Conservation (phyloP, 1,140 invertebrate genomes). For the Monochamus saltuarius region DNA sequence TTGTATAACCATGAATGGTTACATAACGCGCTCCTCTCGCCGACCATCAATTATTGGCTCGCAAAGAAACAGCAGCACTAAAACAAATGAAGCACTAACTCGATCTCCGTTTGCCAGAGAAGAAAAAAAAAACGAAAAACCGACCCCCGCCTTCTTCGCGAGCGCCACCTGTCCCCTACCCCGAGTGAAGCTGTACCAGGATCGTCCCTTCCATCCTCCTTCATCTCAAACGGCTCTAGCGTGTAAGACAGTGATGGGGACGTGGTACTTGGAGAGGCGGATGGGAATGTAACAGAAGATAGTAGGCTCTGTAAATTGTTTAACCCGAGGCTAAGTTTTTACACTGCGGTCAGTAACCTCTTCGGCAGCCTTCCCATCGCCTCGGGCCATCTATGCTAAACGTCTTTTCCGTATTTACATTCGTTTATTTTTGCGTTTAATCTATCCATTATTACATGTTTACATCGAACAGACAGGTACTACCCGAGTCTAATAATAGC, state of each 20-base stretch:
- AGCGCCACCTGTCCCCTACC: slow-evolving; percentile 16
- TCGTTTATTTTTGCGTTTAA: slow-evolving; percentile 4
- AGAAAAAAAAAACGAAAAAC: no score
- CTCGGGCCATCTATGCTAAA: slow-evolving; percentile 6
- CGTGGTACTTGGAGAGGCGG: neutral
- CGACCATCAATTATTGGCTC: no score
- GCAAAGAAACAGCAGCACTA: no score
- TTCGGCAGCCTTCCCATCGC: neutral
- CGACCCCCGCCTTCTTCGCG: no score
- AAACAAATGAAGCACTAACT: no score
- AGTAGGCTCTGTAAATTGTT: slow-evolving; percentile 12
- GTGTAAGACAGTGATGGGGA: neutral
- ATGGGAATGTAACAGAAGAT: slow-evolving; percentile 11
- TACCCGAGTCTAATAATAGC: no score
- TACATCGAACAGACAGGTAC: no score
- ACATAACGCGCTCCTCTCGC: no score
- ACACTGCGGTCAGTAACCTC: slow-evolving; percentile 4
- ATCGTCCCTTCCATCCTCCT: neutral
- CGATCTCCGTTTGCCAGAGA: no score
- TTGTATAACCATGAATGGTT: no score
- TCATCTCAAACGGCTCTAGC: neutral
- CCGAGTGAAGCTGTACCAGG: neutral
- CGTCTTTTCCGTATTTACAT: slow-evolving; percentile 8
- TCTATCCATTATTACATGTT: no score
- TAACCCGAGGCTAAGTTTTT: neutral